Conservation (phyloP, 1,140 invertebrate species). For the Sweltsa coloradensis region DNA sequence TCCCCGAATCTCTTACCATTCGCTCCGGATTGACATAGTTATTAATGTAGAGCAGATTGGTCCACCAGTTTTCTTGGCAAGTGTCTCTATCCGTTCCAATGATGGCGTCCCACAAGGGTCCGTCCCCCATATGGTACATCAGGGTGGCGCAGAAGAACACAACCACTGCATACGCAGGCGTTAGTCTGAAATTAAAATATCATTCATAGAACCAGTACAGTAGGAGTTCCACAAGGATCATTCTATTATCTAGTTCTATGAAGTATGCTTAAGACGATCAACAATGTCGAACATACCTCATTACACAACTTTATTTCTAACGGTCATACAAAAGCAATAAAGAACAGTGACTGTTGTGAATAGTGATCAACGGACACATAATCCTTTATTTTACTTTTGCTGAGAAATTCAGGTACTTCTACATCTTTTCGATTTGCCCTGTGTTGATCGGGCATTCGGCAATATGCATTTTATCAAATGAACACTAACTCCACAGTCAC, state of each 20-base stretch:
- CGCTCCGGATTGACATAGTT: constrained; percentile 33
- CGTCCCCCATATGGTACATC: constrained; percentile 22
- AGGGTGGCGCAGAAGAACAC: constrained; percentile 3
- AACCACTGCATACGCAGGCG: constrained; percentile 4
- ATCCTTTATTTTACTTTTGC: no score
- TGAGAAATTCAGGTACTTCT: no score
- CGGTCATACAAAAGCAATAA: not conserved
- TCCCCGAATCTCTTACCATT: no score
- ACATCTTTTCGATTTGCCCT: no score
- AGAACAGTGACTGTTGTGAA: not conserved
- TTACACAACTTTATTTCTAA: not conserved
- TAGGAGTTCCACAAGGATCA: not conserved
- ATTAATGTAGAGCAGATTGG: constrained; percentile 49
- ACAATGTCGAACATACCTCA: not conserved
- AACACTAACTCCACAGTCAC: not conserved
- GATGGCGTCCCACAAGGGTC: constrained; percentile 35
- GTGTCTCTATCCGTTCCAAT: constrained; percentile 32
- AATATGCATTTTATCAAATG: no score
- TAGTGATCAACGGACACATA: not conserved
- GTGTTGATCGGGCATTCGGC: no score
- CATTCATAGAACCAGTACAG: not conserved
- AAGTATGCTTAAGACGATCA: not conserved
- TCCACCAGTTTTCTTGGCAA: constrained; percentile 51
- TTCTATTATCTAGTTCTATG: not conserved
- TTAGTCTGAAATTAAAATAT: not conserved